Conservation (phyloP, 2,113 vertebrate species). For the Sclerurus mexicanus region DNA sequence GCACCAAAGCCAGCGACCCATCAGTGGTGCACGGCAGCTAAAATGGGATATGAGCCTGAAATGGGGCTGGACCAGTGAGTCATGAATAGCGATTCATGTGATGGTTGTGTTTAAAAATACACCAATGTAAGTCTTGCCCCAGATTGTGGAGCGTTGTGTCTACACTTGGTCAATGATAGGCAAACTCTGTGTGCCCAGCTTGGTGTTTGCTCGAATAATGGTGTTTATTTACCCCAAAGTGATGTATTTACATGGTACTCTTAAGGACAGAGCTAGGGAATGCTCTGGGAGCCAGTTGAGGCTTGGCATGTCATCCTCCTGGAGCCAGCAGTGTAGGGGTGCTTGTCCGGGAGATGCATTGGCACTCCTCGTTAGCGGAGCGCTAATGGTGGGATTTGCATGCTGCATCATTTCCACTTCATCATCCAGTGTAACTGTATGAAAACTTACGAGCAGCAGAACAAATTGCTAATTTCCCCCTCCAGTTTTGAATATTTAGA, state of each 20-base stretch:
- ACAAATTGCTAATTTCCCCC: neutral
- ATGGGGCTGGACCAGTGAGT: neutral
- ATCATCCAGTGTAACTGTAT: neutral
- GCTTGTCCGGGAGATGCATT: accelerated
- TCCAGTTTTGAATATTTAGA: neutral
- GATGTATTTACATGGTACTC: accelerated
- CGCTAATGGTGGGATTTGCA: neutral
- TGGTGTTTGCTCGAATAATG: neutral
- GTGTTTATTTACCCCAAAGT: neutral
- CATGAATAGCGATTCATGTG: neutral
- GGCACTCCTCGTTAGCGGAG: neutral
- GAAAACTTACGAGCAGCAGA: slow-evolving; percentile 32
- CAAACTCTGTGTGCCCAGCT: neutral
- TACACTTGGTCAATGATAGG: neutral
- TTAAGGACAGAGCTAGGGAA: neutral
- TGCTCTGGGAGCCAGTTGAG: neutral
- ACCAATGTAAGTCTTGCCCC: neutral
- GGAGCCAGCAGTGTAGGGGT: neutral
- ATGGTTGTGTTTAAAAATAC: slow-evolving; percentile 14
- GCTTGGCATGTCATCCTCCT: neutral
- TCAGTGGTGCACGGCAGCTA: accelerated
- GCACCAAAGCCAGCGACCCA: neutral
- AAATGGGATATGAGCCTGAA: neutral
- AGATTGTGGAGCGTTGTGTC: neutral
- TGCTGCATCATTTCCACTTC: neutral